These are phyloP conservation scores for human (Homo sapiens) DNA, from an alignment of 2,113 vertebrate species.

Conservation along the genomic window GRCh38 chr5:67030001-67030500, in stretches of 20 bases:
- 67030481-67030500: constrained; percentile 54
- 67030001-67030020: not conserved
- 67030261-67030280: not conserved
- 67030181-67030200: not conserved
- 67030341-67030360: not conserved
- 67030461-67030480: constrained; percentile 49
- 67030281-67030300: not conserved
- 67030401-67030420: constrained; percentile 23
- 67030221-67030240: not conserved
- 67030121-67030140: not conserved
- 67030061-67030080: not conserved
- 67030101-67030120: not conserved
- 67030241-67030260: not conserved
- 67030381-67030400: not conserved
- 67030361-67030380: not conserved
- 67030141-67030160: constrained; percentile 30
- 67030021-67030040: not conserved
- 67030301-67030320: not conserved
- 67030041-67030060: not conserved
- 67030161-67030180: not conserved
- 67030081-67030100: not conserved
- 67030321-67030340: constrained; percentile 11
- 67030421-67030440: constrained; percentile 19
- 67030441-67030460: constrained; percentile 30
- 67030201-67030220: not conserved